These are phyloP conservation scores for Scolopax bukidnonensis DNA, from an alignment of 2,797 vertebrate species.

Conservation along the genomic window DNA sequence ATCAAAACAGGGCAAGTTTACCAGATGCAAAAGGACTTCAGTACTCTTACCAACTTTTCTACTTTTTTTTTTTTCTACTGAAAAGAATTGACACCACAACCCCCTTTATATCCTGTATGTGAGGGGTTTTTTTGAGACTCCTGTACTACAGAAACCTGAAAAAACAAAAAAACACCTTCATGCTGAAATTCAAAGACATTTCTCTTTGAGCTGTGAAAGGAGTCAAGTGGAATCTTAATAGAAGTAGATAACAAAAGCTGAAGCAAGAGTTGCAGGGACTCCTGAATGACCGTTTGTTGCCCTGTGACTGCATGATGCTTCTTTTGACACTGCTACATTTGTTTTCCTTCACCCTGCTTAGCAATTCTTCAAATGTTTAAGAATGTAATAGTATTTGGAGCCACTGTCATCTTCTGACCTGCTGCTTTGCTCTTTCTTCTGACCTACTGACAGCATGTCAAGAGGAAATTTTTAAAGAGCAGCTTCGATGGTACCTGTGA, in stretches of 20 bases:
- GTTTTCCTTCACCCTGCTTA: neutral
- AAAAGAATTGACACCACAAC: neutral
- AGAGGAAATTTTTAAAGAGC: neutral
- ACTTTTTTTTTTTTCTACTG: neutral
- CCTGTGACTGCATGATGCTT: neutral
- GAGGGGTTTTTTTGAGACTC: neutral
- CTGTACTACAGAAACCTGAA: neutral
- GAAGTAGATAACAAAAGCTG: neutral
- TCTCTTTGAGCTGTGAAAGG: neutral
- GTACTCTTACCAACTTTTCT: neutral
- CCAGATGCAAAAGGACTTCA: neutral
- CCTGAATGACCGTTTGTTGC: neutral
- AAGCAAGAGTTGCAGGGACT: neutral
- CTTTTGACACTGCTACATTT: neutral
- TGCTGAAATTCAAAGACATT: neutral
- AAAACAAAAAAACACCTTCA: neutral
- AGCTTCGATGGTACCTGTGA: neutral
- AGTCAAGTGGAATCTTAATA: neutral
- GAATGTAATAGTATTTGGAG: neutral
- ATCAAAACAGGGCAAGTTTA: neutral
- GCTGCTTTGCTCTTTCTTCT: neutral
- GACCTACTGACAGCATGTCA: neutral
- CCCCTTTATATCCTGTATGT: too few species aligned
- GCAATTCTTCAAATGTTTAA: neutral
- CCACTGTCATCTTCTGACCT: neutral